Base-by-base conservation (phyloP, 2,888 invertebrate genomes). In the Idaea straminata region DNA sequence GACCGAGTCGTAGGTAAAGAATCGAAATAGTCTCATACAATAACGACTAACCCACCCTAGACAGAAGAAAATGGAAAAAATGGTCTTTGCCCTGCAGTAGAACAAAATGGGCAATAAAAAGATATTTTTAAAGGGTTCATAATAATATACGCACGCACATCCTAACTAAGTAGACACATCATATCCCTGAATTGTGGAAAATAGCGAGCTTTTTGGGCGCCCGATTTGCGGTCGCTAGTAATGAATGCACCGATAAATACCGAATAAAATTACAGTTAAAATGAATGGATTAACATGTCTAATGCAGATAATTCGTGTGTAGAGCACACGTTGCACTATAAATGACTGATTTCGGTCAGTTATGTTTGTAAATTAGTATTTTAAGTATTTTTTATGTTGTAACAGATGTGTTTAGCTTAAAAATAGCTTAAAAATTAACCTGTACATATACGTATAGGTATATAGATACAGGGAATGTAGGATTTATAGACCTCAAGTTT, bases 231-330 rank as follows among this genome's bases (percentile, higher is more conserved):
- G 92, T 92, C 82, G 68, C 72, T 83, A 88, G 87, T 92, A 92
- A 92, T 92, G 92, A 92, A 92, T 92, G 92, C 91, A 84, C 89
- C 92, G 92, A 92, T 92, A 92, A 92, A 92, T 92, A 92, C 91
- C 87, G 92, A 92, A 92, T 92, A 92, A 92, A 92, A 92, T 92
- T 92, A 92, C 91, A 88, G 91, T 91, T 91, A 91, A 92, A 92
- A 92, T 92, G 92, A 91, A 90, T 90, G 90, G 91, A 92, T 92
- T 92, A 92, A 92, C 92, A 91, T 92, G 91, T 92, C 92, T 92
- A 92, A 92, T 92, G 91, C 92, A 91, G 89, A 91, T 91, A 90
- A 89, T 91, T 89, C 89, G 86, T 83, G 87, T 87, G 87, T 86
- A 86, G 86, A 80, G 82, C 83, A 83, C 85, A 86, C 85, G 83